Conservation (phyloP, 2,797 vertebrate genomes). For the Acanthopagrus latus region DNA sequence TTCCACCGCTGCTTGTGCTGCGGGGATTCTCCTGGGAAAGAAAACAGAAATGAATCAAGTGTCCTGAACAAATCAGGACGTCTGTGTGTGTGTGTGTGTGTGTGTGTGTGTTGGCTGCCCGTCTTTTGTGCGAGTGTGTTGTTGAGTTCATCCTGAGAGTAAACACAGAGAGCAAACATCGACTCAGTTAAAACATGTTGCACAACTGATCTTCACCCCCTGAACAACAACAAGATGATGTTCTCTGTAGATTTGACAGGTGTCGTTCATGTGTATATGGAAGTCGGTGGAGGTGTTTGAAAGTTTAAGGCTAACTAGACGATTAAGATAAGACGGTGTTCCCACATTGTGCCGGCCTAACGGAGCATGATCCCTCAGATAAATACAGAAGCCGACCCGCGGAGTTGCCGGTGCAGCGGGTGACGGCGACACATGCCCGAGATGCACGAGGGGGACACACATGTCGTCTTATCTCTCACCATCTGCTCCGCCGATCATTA, state of each 20-base stretch:
- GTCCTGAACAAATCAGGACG: slow-evolving; percentile 25
- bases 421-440: slow-evolving; percentile 39
- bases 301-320: background rate
- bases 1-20: background rate
- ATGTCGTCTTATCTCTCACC: slow-evolving; percentile 57
- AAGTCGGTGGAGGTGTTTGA: background rate
- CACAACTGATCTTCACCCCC: slow-evolving; percentile 13
- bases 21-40: slow-evolving; percentile 27
- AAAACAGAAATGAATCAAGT: slow-evolving; percentile 23
- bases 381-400: slow-evolving; percentile 44
- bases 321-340: background rate
- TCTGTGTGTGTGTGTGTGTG: background rate
- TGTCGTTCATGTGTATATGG: background rate
- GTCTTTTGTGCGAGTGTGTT: background rate
- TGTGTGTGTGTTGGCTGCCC: slow-evolving; percentile 4
- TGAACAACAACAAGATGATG: background rate
- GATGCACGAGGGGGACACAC: slow-evolving; percentile 43
- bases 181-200: slow-evolving; percentile 15
- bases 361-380: slow-evolving; percentile 33
- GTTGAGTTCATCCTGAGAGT: slow-evolving; percentile 4
- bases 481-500: slow-evolving; percentile 79
- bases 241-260: background rate
- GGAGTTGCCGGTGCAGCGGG: slow-evolving; percentile 49
- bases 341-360: background rate
- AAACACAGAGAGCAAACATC: slow-evolving; percentile 27